Conservation (phyloP, 2,797 vertebrate species). For the Clamator glandarius region DNA sequence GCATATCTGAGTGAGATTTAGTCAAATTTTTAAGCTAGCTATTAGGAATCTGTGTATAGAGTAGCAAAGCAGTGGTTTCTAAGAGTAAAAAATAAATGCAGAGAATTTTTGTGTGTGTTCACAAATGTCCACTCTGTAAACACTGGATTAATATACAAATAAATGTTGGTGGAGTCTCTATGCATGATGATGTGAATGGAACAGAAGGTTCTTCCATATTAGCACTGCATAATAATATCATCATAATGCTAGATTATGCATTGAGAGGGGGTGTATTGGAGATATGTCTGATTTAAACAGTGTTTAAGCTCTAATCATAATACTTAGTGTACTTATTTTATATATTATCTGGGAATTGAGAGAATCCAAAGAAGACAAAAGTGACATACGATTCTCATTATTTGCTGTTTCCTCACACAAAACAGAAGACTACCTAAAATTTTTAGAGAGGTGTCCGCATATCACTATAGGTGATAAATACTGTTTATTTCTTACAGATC, state of each 20-base stretch:
- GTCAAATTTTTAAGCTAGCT: neutral
- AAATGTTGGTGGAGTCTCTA: neutral
- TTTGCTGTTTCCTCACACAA: neutral
- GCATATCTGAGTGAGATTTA: neutral
- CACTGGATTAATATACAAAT: neutral
- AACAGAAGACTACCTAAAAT: neutral
- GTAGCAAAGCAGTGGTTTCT: neutral
- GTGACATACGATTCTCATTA: neutral
- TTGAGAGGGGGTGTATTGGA: neutral
- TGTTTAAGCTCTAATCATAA: neutral
- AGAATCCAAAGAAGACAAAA: neutral
- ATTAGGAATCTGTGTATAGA: neutral
- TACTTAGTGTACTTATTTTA: neutral
- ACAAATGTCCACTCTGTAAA: neutral
- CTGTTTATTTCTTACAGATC: neutral
- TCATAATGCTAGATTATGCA: neutral
- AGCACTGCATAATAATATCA: neutral
- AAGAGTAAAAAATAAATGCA: neutral
- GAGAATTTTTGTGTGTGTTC: neutral
- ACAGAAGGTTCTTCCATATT: neutral
- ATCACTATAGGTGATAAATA: neutral
- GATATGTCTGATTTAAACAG: neutral
- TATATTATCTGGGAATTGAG: neutral
- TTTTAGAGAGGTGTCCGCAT: neutral
- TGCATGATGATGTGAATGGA: neutral